phyloP scores from a whole-genome alignment of 2,797 vertebrate species.

The Ceryle rudis region DNA sequence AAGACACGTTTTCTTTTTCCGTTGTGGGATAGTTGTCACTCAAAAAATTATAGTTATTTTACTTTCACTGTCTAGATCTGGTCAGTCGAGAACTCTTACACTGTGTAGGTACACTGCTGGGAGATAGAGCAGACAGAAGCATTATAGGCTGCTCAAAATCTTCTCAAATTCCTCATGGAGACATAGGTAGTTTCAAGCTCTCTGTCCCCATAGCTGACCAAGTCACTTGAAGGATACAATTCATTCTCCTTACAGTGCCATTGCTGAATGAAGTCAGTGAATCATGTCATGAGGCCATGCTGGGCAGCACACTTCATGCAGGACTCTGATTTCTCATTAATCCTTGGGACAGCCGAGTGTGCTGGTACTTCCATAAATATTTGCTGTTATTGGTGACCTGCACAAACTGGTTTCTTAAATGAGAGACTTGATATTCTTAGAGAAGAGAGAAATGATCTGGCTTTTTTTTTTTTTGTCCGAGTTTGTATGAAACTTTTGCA shows the following conservation, averaged over 20 bases:
- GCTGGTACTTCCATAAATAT: background rate
- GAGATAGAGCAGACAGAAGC: background rate
- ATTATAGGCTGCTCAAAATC: background rate
- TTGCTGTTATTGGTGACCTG: background rate
- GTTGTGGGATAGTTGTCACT: background rate
- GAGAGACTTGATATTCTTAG: background rate
- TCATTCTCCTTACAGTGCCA: background rate
- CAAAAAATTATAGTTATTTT: background rate
- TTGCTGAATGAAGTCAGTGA: background rate
- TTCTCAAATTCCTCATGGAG: background rate
- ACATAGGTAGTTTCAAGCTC: background rate
- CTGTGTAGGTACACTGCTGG: background rate
- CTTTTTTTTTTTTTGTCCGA: background rate
- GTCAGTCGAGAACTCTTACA: background rate
- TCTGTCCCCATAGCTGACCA: background rate
- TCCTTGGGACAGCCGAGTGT: background rate
- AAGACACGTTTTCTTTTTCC: background rate
- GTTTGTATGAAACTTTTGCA: background rate
- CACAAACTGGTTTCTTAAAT: background rate
- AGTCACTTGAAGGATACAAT: background rate
- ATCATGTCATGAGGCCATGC: fast-evolving
- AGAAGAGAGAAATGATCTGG: background rate
- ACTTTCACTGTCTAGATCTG: background rate
- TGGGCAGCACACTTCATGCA: background rate
- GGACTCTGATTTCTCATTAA: background rate